phyloP scores from a whole-genome alignment of 53 echinoderm and acorn worm genomes.

The Astropecten irregularis region DNA sequence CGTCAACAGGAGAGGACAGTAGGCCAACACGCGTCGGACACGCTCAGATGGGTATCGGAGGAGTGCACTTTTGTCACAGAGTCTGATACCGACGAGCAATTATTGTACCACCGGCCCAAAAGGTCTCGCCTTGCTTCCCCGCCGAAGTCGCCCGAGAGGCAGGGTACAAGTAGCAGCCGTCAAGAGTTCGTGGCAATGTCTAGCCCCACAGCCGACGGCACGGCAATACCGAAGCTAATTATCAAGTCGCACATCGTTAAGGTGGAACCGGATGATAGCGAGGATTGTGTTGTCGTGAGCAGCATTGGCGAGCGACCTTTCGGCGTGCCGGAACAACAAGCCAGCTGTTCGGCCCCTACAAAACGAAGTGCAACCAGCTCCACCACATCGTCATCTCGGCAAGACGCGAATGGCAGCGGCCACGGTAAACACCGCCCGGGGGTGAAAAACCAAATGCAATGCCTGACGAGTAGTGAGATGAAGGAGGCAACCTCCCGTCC shows the following conservation, averaged over 20 bases:
- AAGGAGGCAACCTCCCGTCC: slow-evolving; percentile 23
- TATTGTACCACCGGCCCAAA: background rate
- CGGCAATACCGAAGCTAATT: background rate
- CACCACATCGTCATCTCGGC: background rate
- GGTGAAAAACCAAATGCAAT: slow-evolving; percentile 45
- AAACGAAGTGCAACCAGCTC: slow-evolving; percentile 11
- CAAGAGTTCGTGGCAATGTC: slow-evolving; percentile 21
- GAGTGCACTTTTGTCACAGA: background rate
- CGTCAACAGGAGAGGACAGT: background rate
- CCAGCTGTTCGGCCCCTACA: background rate
- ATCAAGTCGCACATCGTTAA: background rate
- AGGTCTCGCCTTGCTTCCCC: background rate
- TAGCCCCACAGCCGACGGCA: background rate
- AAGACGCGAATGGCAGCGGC: background rate
- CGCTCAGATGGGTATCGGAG: background rate
- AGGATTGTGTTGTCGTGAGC: slow-evolving; percentile 1
- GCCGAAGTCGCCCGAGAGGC: background rate
- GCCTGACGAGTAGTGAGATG: slow-evolving; percentile 26
- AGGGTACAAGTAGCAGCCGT: background rate
- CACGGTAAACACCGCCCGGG: background rate
- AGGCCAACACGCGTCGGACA: too few relatives aligned
- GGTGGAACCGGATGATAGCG: background rate
- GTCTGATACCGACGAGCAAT: background rate
- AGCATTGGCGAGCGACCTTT: background rate
- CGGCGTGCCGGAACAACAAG: background rate